phyloP scores from a whole-genome alignment of 1,140 invertebrate genomes.

The Lordiphosa collinella region DNA sequence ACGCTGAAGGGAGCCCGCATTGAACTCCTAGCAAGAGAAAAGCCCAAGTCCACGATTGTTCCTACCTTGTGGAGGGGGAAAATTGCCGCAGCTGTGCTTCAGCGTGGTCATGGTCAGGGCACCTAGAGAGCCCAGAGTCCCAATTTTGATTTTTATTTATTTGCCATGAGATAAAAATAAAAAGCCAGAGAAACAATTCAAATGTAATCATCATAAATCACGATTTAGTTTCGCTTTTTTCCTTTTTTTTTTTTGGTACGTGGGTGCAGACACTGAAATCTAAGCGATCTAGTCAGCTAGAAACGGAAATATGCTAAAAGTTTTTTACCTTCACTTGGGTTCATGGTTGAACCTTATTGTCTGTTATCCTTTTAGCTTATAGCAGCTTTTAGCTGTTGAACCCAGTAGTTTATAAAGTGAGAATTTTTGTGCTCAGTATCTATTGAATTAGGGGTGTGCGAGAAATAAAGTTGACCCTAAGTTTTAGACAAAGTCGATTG shows the following conservation, averaged over 20 bases:
- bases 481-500: no score
- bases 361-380: no score
- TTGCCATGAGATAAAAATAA: slow-evolving; percentile 38
- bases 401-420: no score
- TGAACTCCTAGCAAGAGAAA: slow-evolving; percentile 17
- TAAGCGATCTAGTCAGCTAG: slow-evolving; percentile 17
- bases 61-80: neutral
- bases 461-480: no score
- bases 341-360: no score
- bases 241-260: slow-evolving; percentile 20
- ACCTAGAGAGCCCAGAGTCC: slow-evolving; percentile 19
- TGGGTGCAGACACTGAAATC: slow-evolving; percentile 31
- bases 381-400: no score
- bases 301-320: neutral
- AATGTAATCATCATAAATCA: slow-evolving; percentile 54
- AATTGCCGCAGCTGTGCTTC: slow-evolving; percentile 18
- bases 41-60: neutral
- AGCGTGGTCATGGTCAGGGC: slow-evolving; percentile 42
- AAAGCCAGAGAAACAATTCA: slow-evolving; percentile 33
- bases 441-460: no score
- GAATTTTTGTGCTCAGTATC: no score
- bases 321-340: no score
- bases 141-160: slow-evolving; percentile 53
- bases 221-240: slow-evolving; percentile 51
- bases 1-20: slow-evolving; percentile 21